phyloP scores from a whole-genome alignment of 2,113 vertebrate genomes.

The Micromys minutus region DNA sequence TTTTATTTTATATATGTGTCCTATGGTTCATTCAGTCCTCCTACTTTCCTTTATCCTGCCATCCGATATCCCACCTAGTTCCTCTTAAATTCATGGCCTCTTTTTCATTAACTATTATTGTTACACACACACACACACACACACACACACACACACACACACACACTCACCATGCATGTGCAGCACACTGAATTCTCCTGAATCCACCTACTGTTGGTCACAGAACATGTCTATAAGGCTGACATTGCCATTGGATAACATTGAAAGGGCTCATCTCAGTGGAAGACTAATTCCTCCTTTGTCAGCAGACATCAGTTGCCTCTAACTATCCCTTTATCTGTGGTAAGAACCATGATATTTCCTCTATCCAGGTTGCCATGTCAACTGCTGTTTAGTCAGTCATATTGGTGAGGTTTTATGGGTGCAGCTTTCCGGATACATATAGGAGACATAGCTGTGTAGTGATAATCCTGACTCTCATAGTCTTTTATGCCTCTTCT shows the following conservation, averaged over 20 bases:
- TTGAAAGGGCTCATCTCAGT: background rate
- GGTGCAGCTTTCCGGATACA: background rate
- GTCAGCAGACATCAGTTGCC: background rate
- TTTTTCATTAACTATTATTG: background rate
- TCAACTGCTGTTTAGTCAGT: background rate
- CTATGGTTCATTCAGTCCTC: background rate
- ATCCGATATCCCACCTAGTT: background rate
- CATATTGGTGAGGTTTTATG: background rate
- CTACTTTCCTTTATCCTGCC: background rate
- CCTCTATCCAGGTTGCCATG: background rate
- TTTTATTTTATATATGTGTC: background rate
- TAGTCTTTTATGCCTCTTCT: background rate
- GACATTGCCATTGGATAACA: background rate
- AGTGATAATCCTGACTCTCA: background rate
- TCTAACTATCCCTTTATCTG: background rate
- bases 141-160: background rate
- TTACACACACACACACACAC: background rate
- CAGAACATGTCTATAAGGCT: background rate
- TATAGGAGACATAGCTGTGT: background rate
- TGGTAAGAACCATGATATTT: background rate
- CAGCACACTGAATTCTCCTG: background rate
- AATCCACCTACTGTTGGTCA: background rate
- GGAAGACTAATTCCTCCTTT: background rate
- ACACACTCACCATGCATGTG: background rate
- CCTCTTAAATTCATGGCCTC: background rate